Base-by-base conservation (phyloP, 2,888 invertebrate species). In the Gibbula magus region DNA sequence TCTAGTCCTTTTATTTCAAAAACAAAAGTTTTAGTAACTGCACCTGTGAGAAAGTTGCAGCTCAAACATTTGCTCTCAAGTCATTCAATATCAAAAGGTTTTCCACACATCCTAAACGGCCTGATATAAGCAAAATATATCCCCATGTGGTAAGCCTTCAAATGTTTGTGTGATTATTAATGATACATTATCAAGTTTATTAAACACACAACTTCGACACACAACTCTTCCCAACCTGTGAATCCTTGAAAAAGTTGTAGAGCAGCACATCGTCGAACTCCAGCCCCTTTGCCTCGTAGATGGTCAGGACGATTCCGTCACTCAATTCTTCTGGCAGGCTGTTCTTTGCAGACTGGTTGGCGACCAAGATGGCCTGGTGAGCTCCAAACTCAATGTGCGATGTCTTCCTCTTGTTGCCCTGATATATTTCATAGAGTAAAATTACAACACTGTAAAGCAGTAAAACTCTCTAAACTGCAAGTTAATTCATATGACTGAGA, bases 241-340 rank as follows among this genome's bases (percentile, higher is more conserved):
- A 91, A 74, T 91, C 90, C 78, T 89, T 88, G 84, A 91, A 91
- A 86, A 91, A 91, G 85, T 91, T 91, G 85, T 90, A 91, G 16
- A 91, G 84, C 1, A 91, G 86, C 16, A 91, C 88, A 79, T 91
- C 91, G 85, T 91, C 91, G 85, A 91, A 91, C 82, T 91, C 91
- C 7, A 91, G 86, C 8, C 91, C 91, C 77, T 91, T 91, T 45
- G 91, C 86, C 79, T 91, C 91, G 78, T 87, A 91, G 80, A 91
- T 90, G 54, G 91, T 91, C 76, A 91, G 85, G 16, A 91, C 89
- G 25, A 91, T 82, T 8, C 88, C 91, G 39, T 86, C 78, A 13
- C 86, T 84, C 52, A 91, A 81, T 76, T 89, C 90, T 73, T 89
- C 86, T 8, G 91, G 91, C 2, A 91, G 84, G 10, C 22, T 80